Evolutionary conservation across 2,113 vertebrate species (phyloP), one percentile per base, ranked within the genome.

Genomic region (Coreoperca whiteheadi): DNA sequence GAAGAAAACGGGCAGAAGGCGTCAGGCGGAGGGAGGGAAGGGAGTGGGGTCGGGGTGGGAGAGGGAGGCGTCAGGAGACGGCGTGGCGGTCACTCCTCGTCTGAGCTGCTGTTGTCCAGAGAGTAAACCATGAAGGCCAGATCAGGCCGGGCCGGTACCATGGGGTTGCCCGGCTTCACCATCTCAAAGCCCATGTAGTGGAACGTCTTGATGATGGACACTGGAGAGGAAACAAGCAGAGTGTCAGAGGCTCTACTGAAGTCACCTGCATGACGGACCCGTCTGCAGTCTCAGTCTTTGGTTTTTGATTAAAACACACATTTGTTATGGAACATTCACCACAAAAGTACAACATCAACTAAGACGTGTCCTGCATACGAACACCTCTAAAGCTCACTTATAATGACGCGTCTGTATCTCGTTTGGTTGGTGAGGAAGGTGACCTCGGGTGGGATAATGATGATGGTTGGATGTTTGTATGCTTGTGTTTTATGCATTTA

Each of bases 101-200:
- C 97, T 37, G 96, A 97, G 92, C 96, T 97, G 95, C 96, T 97
- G 95, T 94, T 96, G 70, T 99, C 98, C 96, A 99, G 95, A 83
- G 97, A 93, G 92, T 99, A 99, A 91, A 97, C 97, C 98, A 99
- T 99, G 92, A 99, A 99, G 95, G 97, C 95, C 93, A 98, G 96
- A 4, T 98, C 97, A 4, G 97, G 96, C 86, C 96, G 96, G 1
- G 94, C 93, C 0, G 98, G 98, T 54, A 99, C 97, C 82, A 96
- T 94, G 15, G 98, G 97, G 89, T 98, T 96, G 37, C 96, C 98
- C 41, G 98, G 98, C 87, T 97, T 97, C 91, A 99, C 97, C 69
- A 98, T 96, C 94, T 99, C 97, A 89, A 99, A 99, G 93, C 98
- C 98, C 96, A 99, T 89, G 94, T 98, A 99, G 95, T 97, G 97